Conservation (phyloP, 2,113 vertebrate species). For the Hiodon tergisus region DNA sequence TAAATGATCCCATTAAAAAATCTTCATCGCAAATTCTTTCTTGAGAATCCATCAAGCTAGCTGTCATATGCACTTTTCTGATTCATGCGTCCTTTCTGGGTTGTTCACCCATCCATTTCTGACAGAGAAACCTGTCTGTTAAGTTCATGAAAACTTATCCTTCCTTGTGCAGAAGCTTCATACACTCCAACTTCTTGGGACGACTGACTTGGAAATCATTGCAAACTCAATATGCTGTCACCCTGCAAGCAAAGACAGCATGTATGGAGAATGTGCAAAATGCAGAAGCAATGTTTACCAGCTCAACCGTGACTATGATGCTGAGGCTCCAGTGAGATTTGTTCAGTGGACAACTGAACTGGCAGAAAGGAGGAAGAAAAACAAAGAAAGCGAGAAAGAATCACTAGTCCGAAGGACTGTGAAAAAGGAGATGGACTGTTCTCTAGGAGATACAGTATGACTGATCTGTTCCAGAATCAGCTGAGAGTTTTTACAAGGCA, state of each 20-base stretch:
- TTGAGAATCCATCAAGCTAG: conserved; percentile 12
- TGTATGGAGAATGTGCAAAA: conserved; percentile 11
- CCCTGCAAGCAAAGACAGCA: conserved; percentile 1
- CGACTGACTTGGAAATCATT: not conserved
- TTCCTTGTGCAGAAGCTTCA: conserved; percentile 9
- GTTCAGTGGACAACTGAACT: conserved; percentile 15
- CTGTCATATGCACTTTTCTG: conserved; percentile 15
- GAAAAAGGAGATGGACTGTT: conserved; percentile 5
- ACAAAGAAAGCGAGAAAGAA: conserved; percentile 6
- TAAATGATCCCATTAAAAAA: conserved; percentile 1
- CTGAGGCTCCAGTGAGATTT: conserved; percentile 8
- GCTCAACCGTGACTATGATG: conserved; percentile 11
- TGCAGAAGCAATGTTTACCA: conserved; percentile 2
- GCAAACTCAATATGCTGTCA: conserved; percentile 5
- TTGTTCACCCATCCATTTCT: not conserved
- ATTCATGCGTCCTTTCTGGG: conserved; percentile 4
- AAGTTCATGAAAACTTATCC: conserved; percentile 6
- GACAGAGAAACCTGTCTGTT: not conserved
- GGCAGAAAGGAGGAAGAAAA: conserved; percentile 13
- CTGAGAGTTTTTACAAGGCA: conserved; percentile 13
- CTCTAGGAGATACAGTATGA: not conserved
- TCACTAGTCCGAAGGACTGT: not conserved
- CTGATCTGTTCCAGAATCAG: conserved; percentile 8
- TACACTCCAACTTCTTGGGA: not conserved
- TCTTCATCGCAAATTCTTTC: conserved; percentile 2